A percentile compares a stretch with the other conserved stretches of the same genome.
Evolutionary conservation across 1,140 invertebrate genomes (phyloP).

Genomic region (Dermatophagoides farinae): DNA sequence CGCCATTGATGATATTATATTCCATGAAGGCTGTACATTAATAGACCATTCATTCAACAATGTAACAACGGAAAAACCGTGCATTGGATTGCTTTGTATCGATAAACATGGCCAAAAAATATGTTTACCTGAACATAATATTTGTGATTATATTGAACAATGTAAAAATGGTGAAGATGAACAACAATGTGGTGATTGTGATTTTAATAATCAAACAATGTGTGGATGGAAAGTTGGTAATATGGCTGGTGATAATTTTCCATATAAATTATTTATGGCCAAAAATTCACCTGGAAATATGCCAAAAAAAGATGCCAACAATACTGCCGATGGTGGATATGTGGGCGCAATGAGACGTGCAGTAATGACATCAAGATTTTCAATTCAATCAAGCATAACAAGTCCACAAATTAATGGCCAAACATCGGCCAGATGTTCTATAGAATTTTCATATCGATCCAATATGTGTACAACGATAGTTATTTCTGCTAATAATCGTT

Average conservation of each 20-base stretch:
- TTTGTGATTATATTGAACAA: background rate
- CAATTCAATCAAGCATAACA: background rate
- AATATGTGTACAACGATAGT: background rate
- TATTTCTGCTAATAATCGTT: background rate
- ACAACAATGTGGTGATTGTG: conserved; percentile 8
- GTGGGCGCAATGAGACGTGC: no score
- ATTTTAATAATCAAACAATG: conserved; percentile 13
- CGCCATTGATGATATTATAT: conserved; percentile 17
- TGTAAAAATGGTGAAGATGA: background rate
- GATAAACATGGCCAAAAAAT: background rate
- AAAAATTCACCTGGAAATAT: background rate
- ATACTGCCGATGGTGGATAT: no score
- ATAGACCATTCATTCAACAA: background rate
- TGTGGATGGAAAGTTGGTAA: conserved; percentile 12
- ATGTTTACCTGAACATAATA: background rate
- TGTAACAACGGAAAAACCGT: background rate
- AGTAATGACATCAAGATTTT: no score
- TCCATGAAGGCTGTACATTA: conserved; percentile 10
- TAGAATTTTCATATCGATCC: background rate
- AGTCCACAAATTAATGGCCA: background rate
- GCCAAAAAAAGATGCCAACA: background rate
- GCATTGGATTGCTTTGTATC: background rate
- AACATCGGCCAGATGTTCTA: background rate
- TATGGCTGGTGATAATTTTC: background rate
- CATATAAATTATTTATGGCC: background rate